Evolutionary conservation across 2,888 invertebrate species (phyloP).

Genomic region (Netelia virgata): DNA sequence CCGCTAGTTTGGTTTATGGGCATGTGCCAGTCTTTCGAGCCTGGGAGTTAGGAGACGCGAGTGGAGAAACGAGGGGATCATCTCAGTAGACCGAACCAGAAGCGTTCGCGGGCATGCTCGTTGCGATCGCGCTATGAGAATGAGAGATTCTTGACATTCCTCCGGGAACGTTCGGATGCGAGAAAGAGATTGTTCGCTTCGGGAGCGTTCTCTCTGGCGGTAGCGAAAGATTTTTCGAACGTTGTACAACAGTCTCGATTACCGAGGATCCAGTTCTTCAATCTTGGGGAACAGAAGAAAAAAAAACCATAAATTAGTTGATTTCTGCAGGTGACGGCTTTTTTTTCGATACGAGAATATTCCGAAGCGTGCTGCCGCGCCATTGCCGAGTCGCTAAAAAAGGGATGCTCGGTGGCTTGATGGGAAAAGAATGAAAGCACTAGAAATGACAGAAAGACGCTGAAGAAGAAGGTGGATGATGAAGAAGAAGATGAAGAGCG

Average conservation of each 20-base stretch:
- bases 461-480: constrained; percentile 18
- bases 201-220: constrained; percentile 2
- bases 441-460: constrained; percentile 17
- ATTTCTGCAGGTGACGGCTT: constrained; percentile 78
- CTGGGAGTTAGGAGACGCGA: constrained; percentile 7
- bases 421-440: constrained; percentile 39
- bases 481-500: constrained; percentile 30
- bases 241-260: constrained; percentile 56
- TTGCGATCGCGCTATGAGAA: constrained; percentile 44
- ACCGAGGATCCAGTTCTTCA: constrained; percentile 71
- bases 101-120: constrained; percentile 16
- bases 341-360: constrained; percentile 27
- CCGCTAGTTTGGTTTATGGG: background rate
- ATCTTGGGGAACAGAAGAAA: constrained; percentile 71
- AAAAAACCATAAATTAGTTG: constrained; percentile 84
- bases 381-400: background rate
- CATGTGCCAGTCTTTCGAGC: background rate
- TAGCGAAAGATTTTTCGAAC: constrained; percentile 11
- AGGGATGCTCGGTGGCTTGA: constrained; percentile 16
- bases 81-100: constrained; percentile 21
- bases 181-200: constrained; percentile 69
- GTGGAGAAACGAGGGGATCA: constrained; percentile 32
- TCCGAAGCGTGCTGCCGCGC: background rate
- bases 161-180: constrained; percentile 68
- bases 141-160: constrained; percentile 83